Evolutionary conservation across 2,113 vertebrate genomes (phyloP).

Genomic region (Psittacara wagleri): DNA sequence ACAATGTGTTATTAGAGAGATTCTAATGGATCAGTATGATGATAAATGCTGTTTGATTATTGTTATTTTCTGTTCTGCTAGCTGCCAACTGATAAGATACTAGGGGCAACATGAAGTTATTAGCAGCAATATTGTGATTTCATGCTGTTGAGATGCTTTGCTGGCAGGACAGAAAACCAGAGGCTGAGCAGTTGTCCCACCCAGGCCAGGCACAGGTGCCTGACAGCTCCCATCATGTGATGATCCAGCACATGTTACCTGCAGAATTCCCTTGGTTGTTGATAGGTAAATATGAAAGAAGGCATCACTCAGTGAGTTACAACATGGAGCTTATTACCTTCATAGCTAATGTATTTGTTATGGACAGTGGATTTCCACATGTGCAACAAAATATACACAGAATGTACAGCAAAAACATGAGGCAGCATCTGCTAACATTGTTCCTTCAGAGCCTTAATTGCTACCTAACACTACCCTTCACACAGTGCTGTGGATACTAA

Average conservation of each 20-base stretch:
- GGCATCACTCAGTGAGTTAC: background rate
- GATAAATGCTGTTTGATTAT: conserved; percentile 16
- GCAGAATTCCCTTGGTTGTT: background rate
- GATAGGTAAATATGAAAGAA: background rate
- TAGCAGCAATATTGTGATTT: background rate
- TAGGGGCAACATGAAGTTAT: background rate
- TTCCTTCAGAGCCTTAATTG: background rate
- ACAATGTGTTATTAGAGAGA: background rate
- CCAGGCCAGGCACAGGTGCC: background rate
- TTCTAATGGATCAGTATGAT: background rate
- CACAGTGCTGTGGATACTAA: background rate
- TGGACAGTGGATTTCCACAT: background rate
- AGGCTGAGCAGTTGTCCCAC: background rate
- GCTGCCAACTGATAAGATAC: conserved; percentile 17
- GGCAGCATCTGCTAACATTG: background rate
- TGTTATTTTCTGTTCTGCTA: background rate
- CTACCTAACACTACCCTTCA: background rate
- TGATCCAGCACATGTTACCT: background rate
- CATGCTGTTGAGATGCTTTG: background rate
- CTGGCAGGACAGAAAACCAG: background rate
- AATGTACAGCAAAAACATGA: background rate
- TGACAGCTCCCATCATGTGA: background rate
- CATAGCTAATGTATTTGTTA: background rate
- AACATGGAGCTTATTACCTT: background rate
- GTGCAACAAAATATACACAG: background rate